Evolutionary conservation across 2,113 vertebrate species (phyloP), one percentile per base, ranked within the genome.

Genomic region (Ochotona curzoniae): DNA sequence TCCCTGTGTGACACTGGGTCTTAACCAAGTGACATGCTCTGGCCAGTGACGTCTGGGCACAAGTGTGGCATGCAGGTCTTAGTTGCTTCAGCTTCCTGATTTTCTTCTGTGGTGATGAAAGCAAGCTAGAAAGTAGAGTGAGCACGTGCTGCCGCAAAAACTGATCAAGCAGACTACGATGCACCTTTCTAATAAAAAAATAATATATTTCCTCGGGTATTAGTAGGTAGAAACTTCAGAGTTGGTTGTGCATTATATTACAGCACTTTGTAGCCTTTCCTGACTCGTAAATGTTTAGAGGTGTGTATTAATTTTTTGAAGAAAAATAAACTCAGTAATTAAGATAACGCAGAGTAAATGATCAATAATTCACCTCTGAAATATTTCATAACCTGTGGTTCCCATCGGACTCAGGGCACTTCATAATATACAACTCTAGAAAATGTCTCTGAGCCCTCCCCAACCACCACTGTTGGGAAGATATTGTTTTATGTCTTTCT

Each of bases 91-190:
- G 23, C n/a, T 61, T 92, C 12, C 2, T 64, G 17, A 5, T 60
- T 6, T 61, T 75, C n/a, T 81, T 88, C 69, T 69, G n/a, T 15
- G 54, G 83, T 90, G 38, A 47, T 66, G 74, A 83, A 74, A 91
- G 26, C 15, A 5, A 32, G 30, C 4, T 38, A 30, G 14, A 18
- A 82, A 2, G 13, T 38, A 25, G n/a, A 64, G 70, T 8, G 26
- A 64, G 44, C 49, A 30, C 2, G 3, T 49, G 57, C 15, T 47
- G 60, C 28, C 35, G 5, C 15, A 12, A 32, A 32, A 47, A 69
- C 25, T 74, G 9, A 74, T 30, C 3, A 0, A 74, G 57, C 10
- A 66, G 21, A 38, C 32, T 44, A 8, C 18, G 9, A 20, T n/a
- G 21, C 26, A 81, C 10, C 49, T 35, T 7, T 11, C 14, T 83